Evolutionary conservation across 2,797 vertebrate species (phyloP), one percentile per base, ranked within the genome.

Genomic region (Arctocebus calabarensis): DNA sequence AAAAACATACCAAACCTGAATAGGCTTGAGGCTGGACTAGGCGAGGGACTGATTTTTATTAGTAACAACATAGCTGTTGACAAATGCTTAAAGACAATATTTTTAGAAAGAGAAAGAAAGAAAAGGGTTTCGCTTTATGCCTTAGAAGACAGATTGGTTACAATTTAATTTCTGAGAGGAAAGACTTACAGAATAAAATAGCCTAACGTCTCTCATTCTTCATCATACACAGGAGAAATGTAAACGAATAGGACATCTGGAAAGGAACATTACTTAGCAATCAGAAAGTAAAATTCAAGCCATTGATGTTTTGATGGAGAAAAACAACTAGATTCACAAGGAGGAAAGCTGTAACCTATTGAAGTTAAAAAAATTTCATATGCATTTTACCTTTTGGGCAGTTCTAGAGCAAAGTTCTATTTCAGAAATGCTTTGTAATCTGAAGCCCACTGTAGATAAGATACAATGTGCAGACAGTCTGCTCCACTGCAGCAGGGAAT

Each of bases 381-480:
- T 92, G 96, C 70, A 94, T 95, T 97, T 96, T 95, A 95, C 95
- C 97, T 97, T 94, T 96, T 95, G 88, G 95, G 94, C 73, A 94
- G 92, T 84, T 85, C 91, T 94, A 95, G 40, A 94, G 96, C 70
- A 66, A 88, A 98, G 85, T 96, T 97, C 90, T 94, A 86, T 94
- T 94, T 95, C 97, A 96, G 96, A 97, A 94, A 96, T 95, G 57
- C 91, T 97, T 97, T 95, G 97, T 94, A 90, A 97, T 93, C 61
- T 91, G 97, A 97, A 96, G 97, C 95, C 71, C 90, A 98, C 73
- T 97, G 94, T 96, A 96, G 95, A 94, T 90, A 96, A 97, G 91
- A 96, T 97, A 96, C 94, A 96, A 83, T 25, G 48, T 23, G 79
- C 95, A 96, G 97, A 98, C 93, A 95, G 97, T 93, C 97, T 96